Base-by-base conservation (phyloP, 2,113 vertebrate genomes). In the Zapus hudsonius region DNA sequence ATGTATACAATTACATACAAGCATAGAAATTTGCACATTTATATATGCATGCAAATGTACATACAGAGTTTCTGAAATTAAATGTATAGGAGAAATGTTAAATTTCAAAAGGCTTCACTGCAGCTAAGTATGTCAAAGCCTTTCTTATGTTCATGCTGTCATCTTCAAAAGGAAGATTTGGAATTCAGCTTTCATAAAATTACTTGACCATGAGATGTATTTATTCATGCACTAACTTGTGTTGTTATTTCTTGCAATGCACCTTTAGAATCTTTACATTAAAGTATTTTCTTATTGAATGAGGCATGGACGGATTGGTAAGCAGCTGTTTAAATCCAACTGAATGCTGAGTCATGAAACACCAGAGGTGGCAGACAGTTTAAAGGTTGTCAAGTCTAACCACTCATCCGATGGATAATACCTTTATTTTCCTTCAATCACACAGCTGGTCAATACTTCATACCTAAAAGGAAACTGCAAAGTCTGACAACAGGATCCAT, bases 401-500 rank as follows among this genome's bases (percentile, higher is more conserved):
- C 89, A 76, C 55, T 89, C 52, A 66, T 36, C 73, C 84, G 61
- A 42, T 87, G 90, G 81, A 40, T 94, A 95, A 89, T 33, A 78
- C 87, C 93, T 96, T 79, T 69, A 63, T 84, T 92, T 94, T 92
- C 80, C 69, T 95, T 95, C 84, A 85, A 38, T 95, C 89, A 90
- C 52, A 66, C 31, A 57, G 87, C 69, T 96, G 87, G 81, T 85
- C 93, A 95, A 92, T 92, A 87, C 47, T 63, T 89, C 73, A 76
- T 82, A 67, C 87, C 91, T 40, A 84, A 86, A n/a, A 91, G 84
- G 91, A 92, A 95, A 93, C 84, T 64, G 44, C 57, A 64, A 72
- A 63, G 20, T 84, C 89, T 94, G 87, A 94, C 94, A 95, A 74
- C 81, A 64, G 74, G 93, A 94, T 94, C 87, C 59, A 90, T 96